Base-by-base conservation (phyloP, 2,888 invertebrate genomes). In the Tiliacea aurago region DNA sequence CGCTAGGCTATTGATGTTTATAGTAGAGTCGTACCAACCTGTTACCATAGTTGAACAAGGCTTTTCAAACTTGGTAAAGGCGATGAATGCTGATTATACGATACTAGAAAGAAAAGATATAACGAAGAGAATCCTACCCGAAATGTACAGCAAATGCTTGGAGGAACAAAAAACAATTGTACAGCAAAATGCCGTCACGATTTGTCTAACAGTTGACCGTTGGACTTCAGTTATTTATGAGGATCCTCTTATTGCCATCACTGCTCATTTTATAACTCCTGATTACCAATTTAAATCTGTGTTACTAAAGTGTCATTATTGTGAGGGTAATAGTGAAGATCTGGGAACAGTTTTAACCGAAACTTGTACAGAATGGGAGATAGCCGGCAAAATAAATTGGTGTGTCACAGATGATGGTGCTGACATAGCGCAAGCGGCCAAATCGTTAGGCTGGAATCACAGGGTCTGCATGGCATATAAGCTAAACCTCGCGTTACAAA, bases 211-310 rank as follows among this genome's bases (percentile, higher is more conserved):
- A 10, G n/a, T 70, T n/a, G 75, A 75, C 9, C 58, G 58, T 18
- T 69, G 70, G 78, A n/a, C 23, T 0, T 18, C 68, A 41, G 28
- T 2, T 1, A 45, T 18, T 2, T 37, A 73, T 45, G 10, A n/a
- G 5, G 51, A 77, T 7, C 6, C 13, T 23, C 7, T 75, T 20
- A n/a, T 77, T 20, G 59, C 59, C 15, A 77, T 75, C 18, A 41
- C 59, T n/a, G 75, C 49, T 15, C 75, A 75, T 59, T 75, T 69
- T 37, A 78, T 77, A 20, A 61, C 78, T 23, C 18, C 70, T 7
- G 51, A 78, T n/a, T 75, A 37, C 4, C 13, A 53, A 70, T 69
- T 78, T 18, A 53, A 78, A 70, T 78, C 75, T 9, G 51, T 70
- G 2, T 41, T 69, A 23, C 18, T 75, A 13, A 75, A 78, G 15